Evolutionary conservation across 2,888 invertebrate species (phyloP).

Genomic region (Drosophila paramelanica): DNA sequence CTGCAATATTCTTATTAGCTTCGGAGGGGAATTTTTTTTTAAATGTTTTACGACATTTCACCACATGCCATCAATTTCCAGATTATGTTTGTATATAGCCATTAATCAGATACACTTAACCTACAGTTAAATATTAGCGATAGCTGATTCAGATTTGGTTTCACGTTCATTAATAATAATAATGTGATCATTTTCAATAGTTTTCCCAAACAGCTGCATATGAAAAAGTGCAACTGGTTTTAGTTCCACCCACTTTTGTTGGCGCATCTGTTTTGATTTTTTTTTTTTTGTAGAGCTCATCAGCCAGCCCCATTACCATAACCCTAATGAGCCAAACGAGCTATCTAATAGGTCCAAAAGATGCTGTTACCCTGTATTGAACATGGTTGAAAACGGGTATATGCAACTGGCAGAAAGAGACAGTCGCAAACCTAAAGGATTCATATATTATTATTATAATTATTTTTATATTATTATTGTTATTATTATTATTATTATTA

Average conservation of each 20-base stretch:
- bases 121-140: neutral
- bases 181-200: neutral
- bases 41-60: neutral
- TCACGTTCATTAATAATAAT: slow-evolving; percentile 5
- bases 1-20: no score
- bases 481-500: no score
- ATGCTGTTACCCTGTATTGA: neutral
- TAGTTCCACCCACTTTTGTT: slow-evolving; percentile 14
- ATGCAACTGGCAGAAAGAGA: no score
- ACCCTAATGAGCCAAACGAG: slow-evolving; percentile 27
- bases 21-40: neutral
- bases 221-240: slow-evolving; percentile 41
- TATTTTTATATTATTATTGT: no score
- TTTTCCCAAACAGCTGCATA: neutral
- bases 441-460: no score
- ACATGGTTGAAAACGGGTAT: no score
- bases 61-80: neutral
- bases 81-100: neutral
- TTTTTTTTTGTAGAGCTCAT: neutral
- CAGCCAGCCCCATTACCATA: slow-evolving; percentile 27
- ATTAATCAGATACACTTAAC: neutral
- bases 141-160: neutral
- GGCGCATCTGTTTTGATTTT: neutral
- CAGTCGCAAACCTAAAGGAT: no score
- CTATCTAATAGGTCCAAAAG: slow-evolving; percentile 31